Evolutionary conservation across 2,888 invertebrate genomes (phyloP), one percentile per base, ranked within the genome.

Genomic region (Lasioglossum pauxillum): DNA sequence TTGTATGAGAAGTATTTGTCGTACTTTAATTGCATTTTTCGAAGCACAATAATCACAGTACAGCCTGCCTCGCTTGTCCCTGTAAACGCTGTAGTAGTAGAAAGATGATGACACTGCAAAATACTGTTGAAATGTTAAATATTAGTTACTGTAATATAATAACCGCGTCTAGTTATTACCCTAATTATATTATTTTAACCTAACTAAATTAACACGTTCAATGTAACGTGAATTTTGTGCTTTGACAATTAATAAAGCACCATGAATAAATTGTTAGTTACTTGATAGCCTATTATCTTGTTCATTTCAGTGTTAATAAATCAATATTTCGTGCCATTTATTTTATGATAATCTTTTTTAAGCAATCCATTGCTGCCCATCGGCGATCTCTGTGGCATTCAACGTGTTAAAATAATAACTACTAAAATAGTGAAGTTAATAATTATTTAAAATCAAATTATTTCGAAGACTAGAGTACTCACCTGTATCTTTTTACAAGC

Each of bases 31-130:
- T 0, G 76, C 64, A 16, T 75, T 75, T 23, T 67, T 12, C 0
- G 83, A 64, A 0, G 88, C 83, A 69, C 91, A 91, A 12, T 71
- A 64, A 38, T 89, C 83, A 16, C 91, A 91, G 27, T 75, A 88
- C 19, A 87, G 44, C 44, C 77, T 82, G n/a, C 86, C 91, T 12
- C 76, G 82, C 35, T 71, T 88, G 10, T 85, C 84, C 31, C 31
- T 88, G 27, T 80, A 77, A n/a, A 86, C 53, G 31, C 23, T 80
- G 38, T 74, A 83, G 44, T 80, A 83, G 53, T 76, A 82, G 35
- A 75, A 71, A 8, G 60, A 57, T 27, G 57, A 35, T 2, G 53
- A n/a, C 5, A 23, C 41, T 31, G 74, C 23, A 14, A 82, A 19
- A 38, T 41, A 4, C 41, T 83, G 73, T 64, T 8, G 27, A 76